Evolutionary conservation across 2,113 vertebrate species (phyloP), one percentile per base, ranked within the genome.

Genomic region (Equus quagga): DNA sequence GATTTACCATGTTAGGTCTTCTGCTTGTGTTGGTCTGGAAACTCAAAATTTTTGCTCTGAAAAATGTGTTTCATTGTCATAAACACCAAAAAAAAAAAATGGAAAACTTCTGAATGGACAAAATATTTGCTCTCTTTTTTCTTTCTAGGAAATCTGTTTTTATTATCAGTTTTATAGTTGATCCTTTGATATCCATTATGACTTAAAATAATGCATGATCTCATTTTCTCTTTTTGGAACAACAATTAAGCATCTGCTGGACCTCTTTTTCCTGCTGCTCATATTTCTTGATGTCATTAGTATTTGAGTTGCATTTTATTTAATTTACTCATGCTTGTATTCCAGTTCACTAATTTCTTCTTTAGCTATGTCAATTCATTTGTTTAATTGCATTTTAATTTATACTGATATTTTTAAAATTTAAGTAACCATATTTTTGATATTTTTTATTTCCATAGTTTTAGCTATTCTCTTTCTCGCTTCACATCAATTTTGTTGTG

Each of bases 341-440:
- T 89, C 36, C 24, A 65, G 26, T 23, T 89, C 67, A 83, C 64
- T 26, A 31, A 89, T 78, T 76, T 44, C 31, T n/a, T 56, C 56
- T 73, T 56, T 36, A 18, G 18, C 33, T 81, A 21, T 69, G 5
- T 72, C 44, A 79, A 21, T 10, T 75, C 73, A 85, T 62, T 72
- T 69, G n/a, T 90, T 80, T 86, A 95, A 81, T 26, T 86, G 18
- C 0, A 58, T 58, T 93, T 80, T 73, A 80, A 58, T 80, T 86
- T 84, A 72, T 64, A 65, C 49, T 62, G 2, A 73, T 93, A 70
- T 70, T 60, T 72, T 36, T 4, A 21, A 90, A 31, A 18, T 54
- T 65, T 75, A 93, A 73, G 21, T 49, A 75, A 93, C 5, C 12
- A 62, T 46, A 31, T 21, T 60, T 6, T 96, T 54, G 23, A 76